Conservation (phyloP, 2,888 invertebrate species). For the Cremastobaeus sp. region DNA sequence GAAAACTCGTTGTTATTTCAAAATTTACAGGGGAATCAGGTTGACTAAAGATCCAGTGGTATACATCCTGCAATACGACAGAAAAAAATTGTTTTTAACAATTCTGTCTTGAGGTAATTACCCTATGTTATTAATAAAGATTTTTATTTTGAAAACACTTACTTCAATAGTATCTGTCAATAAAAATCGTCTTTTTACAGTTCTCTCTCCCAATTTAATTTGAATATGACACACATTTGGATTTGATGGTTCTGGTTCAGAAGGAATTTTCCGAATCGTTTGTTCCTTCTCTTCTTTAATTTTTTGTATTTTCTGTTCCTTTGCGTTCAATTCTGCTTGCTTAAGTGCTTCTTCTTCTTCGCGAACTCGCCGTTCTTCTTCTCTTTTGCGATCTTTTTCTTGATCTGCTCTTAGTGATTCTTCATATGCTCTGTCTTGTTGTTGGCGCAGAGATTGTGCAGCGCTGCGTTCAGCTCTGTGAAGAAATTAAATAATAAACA, state of each 20-base stretch:
- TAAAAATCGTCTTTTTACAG: constrained; percentile 92
- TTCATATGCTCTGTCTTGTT: constrained; percentile 96
- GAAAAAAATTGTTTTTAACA: too few species aligned
- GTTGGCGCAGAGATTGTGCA: constrained; percentile 90
- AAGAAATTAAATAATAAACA: not conserved
- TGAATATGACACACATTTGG: constrained; percentile 89
- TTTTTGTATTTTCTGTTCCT: constrained; percentile 81
- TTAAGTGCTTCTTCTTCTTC: constrained; percentile 79
- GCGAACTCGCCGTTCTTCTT: constrained; percentile 81
- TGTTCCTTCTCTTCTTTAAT: constrained; percentile 84
- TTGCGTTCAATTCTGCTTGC: constrained; percentile 79
- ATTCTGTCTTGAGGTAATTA: too few species aligned
- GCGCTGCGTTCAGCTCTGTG: constrained; percentile 87
- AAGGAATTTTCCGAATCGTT: constrained; percentile 83
- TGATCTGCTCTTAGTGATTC: constrained; percentile 95
- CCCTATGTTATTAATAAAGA: not conserved
- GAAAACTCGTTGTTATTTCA: constrained; percentile 97
- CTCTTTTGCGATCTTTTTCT: constrained; percentile 90
- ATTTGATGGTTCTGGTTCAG: constrained; percentile 86
- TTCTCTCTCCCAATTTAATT: constrained; percentile 93
- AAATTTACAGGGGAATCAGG: constrained; percentile 94
- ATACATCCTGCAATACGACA: constrained; percentile 91
- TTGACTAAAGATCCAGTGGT: constrained; percentile 97
- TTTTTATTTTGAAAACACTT: constrained; percentile 63
- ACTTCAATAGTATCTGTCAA: constrained; percentile 90